Base-by-base conservation (phyloP, 2,888 invertebrate genomes). In the Lymantria dispar region DNA sequence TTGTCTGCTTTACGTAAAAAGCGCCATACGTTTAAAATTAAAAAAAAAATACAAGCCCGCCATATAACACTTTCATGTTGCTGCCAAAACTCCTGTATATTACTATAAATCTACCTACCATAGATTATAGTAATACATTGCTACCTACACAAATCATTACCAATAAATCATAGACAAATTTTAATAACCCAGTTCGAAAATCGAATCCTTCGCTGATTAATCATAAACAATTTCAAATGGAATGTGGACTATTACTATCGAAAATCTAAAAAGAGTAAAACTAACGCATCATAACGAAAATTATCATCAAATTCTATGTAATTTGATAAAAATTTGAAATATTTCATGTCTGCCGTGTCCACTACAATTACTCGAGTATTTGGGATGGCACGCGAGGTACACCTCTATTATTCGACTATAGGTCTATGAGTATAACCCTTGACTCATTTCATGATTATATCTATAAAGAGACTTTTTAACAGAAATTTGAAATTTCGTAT, bases 261-360 rank as follows among this genome's bases (percentile, higher is more conserved):
- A 39, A 40, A 22, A 47, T 47, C 38, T 29, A n/a, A 38, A 42
- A 45, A 45, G 45, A 45, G 41, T 48, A 50, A 41, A 51, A 51
- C 5, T 38, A 45, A 42, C 31, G 36, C 48, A 36, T 52, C 43
- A 31, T 15, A 52, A 44, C 53, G 39, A 38, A 48, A 70, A 72
- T 65, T 61, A 64, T 61, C 62, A 50, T 62, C 62, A 45, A 68
- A 66, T 66, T 66, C 68, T 64, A 63, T 64, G 44, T 52, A 80
- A 80, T 80, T 80, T 37, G 54, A 33, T 62, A 78, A 75, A 70
- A 59, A 80, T 80, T 65, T 62, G 56, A 72, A 70, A 62, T 68
- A 80, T 80, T 74, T 46, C 46, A 52, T 49, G 46, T 43, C 66
- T 56, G 65, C 58, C 65, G 66, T 60, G 67, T 69, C 58, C 53